phyloP scores from a whole-genome alignment of 2,888 invertebrate species.

The Rhamphomyia laevipes region DNA sequence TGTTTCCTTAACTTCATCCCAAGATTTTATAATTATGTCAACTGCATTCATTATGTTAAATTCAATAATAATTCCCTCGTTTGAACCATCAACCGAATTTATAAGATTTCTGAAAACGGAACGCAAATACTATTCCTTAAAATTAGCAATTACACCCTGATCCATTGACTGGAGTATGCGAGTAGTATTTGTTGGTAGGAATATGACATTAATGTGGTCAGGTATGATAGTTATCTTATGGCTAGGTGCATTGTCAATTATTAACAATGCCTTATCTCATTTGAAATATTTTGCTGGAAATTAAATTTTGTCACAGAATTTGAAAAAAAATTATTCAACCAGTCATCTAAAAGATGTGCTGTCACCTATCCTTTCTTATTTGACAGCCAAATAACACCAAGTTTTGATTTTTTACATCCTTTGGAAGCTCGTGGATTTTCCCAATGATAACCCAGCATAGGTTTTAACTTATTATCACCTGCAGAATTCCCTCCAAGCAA shows the following conservation, averaged over 20 bases:
- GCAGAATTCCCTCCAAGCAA: background rate
- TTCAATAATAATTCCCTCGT: too few species aligned
- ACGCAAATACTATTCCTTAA: too few species aligned
- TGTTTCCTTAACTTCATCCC: too few species aligned
- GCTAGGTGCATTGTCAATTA: background rate
- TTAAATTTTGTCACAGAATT: conserved; percentile 1
- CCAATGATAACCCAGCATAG: background rate
- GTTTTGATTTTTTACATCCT: background rate
- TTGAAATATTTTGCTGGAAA: background rate
- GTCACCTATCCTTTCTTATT: conserved; percentile 1
- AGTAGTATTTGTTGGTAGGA: background rate
- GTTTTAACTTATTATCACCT: background rate
- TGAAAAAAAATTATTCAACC: background rate
- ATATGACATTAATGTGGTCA: background rate
- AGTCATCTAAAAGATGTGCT: conserved; percentile 1
- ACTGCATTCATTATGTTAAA: too few species aligned
- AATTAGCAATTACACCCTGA: too few species aligned
- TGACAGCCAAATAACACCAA: background rate
- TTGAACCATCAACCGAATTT: too few species aligned
- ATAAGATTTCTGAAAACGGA: too few species aligned
- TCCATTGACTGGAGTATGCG: too few species aligned
- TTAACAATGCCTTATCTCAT: background rate
- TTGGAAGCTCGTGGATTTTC: background rate
- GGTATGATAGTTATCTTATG: background rate
- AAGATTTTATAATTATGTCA: too few species aligned